Evolutionary conservation across 2,888 invertebrate species (phyloP).

Genomic region (Leucoptera coffeella): DNA sequence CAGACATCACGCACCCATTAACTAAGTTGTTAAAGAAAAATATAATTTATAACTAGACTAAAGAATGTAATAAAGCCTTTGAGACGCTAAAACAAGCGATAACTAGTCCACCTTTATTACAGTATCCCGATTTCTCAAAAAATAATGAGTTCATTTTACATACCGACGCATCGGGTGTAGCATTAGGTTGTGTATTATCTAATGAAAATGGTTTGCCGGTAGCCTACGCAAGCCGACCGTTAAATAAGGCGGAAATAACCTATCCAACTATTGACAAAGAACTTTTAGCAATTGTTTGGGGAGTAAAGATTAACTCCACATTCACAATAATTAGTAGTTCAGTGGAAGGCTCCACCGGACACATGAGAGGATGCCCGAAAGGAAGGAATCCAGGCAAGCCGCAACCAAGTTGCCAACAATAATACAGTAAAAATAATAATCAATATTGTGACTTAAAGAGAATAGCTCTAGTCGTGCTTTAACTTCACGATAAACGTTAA

Average conservation of each 20-base stretch:
- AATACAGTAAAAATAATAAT: too few species aligned
- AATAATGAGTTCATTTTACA: slow-evolving; percentile 1
- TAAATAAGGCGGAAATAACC: slow-evolving; percentile 1
- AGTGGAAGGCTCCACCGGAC: too few species aligned
- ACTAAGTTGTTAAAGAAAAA: slow-evolving; percentile 4
- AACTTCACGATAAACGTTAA: too few species aligned
- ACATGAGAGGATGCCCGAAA: too few species aligned
- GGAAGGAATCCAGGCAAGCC: too few species aligned
- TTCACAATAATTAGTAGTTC: too few species aligned
- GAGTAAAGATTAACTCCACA: too few species aligned
- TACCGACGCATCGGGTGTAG: slow-evolving; percentile 1
- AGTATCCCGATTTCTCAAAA: neutral
- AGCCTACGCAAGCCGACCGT: neutral
- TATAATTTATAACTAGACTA: neutral
- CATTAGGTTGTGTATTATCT: neutral
- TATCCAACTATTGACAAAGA: slow-evolving; percentile 3
- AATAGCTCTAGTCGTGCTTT: too few species aligned
- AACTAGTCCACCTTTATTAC: neutral
- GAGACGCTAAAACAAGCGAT: slow-evolving; percentile 1
- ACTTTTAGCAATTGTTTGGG: neutral
- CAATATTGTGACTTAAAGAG: too few species aligned
- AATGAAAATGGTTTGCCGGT: slow-evolving; percentile 1
- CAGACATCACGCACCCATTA: slow-evolving; percentile 5
- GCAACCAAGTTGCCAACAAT: too few species aligned
- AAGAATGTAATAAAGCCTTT: neutral